A percentile compares a stretch with the other conserved stretches of the same genome.
These are phyloP conservation scores for Leucopternis melanops DNA, from an alignment of 2,113 vertebrate species.

Conservation along the genomic window DNA sequence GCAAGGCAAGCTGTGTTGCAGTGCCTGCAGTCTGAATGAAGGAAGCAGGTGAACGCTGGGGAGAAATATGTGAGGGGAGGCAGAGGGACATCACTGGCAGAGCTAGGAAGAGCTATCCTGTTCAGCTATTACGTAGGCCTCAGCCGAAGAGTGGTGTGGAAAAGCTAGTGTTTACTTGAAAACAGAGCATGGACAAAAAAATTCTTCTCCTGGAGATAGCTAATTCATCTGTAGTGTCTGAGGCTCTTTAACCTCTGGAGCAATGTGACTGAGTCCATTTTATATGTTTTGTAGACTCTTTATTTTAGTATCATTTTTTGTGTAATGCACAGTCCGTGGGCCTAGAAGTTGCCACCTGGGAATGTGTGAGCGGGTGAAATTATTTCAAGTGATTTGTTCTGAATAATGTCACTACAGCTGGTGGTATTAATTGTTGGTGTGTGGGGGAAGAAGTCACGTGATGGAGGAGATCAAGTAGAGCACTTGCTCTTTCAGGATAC, in stretches of 20 bases:
- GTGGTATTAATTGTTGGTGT: background rate
- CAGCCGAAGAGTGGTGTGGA: background rate
- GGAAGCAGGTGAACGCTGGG: background rate
- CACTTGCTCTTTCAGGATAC: background rate
- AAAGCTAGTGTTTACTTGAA: background rate
- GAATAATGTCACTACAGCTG: background rate
- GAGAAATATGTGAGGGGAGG: background rate
- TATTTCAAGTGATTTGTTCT: background rate
- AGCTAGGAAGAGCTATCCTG: background rate
- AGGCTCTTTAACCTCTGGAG: fast-evolving
- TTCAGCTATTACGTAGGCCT: background rate
- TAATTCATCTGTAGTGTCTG: background rate
- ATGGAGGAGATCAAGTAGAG: background rate
- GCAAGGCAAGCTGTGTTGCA: background rate
- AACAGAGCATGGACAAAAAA: background rate
- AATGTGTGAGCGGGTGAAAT: background rate
- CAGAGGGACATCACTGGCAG: background rate
- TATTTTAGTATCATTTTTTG: background rate
- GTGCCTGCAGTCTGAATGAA: background rate
- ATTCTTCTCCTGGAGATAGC: background rate
- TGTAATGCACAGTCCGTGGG: fast-evolving
- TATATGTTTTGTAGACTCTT: background rate
- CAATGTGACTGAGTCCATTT: background rate
- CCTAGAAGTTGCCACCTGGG: background rate
- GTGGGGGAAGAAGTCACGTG: background rate